Conservation (phyloP, 2,797 vertebrate species). For the Mormyrops attenuatus region DNA sequence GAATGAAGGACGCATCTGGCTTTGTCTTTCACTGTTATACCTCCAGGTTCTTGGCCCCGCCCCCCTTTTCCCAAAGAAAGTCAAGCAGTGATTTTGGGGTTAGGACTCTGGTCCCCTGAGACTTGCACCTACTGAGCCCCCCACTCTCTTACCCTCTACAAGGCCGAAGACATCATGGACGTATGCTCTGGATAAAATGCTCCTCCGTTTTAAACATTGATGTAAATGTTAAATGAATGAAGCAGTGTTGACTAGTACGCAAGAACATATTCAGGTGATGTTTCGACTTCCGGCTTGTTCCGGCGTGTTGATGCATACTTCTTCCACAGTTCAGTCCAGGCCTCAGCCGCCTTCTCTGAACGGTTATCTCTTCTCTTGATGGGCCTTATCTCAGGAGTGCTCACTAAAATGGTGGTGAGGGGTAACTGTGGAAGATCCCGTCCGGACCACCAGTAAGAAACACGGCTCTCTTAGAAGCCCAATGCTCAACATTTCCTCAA, state of each 20-base stretch:
- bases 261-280: neutral
- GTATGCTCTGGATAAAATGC: neutral
- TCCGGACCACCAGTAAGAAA: conserved; percentile 29
- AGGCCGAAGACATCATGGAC: neutral
- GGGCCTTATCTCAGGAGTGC: conserved; percentile 6
- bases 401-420: neutral
- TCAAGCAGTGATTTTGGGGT: neutral
- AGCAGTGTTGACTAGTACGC: neutral
- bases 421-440: neutral
- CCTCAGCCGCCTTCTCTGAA: neutral
- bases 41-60: neutral
- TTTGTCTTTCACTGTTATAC: neutral
- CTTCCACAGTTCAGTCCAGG: neutral
- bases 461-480: neutral
- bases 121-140: neutral
- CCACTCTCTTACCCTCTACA: neutral
- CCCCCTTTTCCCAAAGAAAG: neutral
- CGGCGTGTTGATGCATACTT: neutral
- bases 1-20: neutral
- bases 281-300: neutral
- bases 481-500: conserved; percentile 28
- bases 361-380: neutral
- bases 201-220: neutral
- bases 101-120: neutral
- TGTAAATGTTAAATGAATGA: neutral